Base-by-base conservation (phyloP, 2,113 vertebrate genomes). In the Heptranchias perlo region DNA sequence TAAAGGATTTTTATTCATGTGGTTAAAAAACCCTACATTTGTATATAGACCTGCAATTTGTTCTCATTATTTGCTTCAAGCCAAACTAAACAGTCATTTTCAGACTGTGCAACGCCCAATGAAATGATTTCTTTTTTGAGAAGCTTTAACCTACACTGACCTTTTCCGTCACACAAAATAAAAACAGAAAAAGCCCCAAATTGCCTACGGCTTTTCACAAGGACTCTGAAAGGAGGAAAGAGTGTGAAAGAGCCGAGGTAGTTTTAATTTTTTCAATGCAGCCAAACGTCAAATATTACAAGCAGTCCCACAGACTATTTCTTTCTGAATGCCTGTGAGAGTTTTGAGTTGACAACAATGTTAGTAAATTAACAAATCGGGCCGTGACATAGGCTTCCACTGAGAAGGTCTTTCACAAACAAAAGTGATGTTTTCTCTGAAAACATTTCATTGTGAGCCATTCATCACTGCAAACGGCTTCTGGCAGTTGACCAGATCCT, bases 351-450 rank as follows among this genome's bases (percentile, higher is more conserved):
- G 84, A 96, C 58, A 97, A 96, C 94, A 96, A 96, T 96, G 95
- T 96, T 96, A 94, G 96, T 96, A 95, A 35, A 96, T 92, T 96
- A 96, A 84, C 96, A 96, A 1, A 0, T 96, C 96, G 97, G 96
- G 86, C 92, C 93, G 89, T 96, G 96, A 97, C 82, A 96, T 96
- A 97, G 97, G 97, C 97, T 96, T 97, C 96, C 91, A 94, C 89
- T 52, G 93, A 69, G 69, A 92, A 96, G 49, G 69, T 95, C 96
- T 97, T 97, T 97, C 96, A 96, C 96, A 97, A 97, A 96, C 96
- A 97, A 97, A 97, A 96, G 96, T 96, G 97, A 96, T 96, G 97
- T 97, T 98, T 98, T 97, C 97, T 97, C 96, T 97, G 96, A 97
- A 97, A 98, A 97, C 96, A 97, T 97, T 97, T 97, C 96, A 96